phyloP scores from a whole-genome alignment of 1,140 invertebrate species.

The Pemphigus obesinymphae region DNA sequence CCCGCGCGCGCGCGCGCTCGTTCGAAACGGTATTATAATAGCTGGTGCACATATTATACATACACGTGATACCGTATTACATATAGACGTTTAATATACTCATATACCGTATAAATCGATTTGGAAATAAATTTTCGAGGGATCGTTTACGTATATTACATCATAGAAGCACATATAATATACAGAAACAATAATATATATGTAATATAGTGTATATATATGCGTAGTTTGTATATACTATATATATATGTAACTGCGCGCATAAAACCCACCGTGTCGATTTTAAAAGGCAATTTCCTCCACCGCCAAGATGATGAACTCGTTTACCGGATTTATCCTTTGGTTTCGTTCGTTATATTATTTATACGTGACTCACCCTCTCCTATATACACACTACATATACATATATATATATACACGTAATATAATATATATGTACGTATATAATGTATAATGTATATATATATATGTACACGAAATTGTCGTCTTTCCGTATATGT shows the following conservation, averaged over 20 bases:
- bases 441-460: no score
- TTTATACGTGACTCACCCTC: no score
- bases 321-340: not conserved
- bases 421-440: no score
- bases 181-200: not conserved
- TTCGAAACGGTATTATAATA: no score
- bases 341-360: no score
- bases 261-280: not conserved
- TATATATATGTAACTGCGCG: not conserved
- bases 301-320: not conserved
- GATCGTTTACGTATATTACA: not conserved
- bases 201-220: not conserved
- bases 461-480: not conserved
- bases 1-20: no score
- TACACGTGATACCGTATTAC: no score
- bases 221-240: not conserved
- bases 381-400: no score
- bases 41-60: no score
- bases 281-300: conserved; percentile 12
- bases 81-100: not conserved
- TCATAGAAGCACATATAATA: not conserved
- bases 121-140: not conserved
- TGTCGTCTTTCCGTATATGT: not conserved
- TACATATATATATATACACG: not conserved
- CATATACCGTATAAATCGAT: not conserved